A percentile compares a stretch with the other conserved stretches of the same genome.
Conservation (phyloP, 2,888 invertebrate species). For the Acheta domesticus region DNA sequence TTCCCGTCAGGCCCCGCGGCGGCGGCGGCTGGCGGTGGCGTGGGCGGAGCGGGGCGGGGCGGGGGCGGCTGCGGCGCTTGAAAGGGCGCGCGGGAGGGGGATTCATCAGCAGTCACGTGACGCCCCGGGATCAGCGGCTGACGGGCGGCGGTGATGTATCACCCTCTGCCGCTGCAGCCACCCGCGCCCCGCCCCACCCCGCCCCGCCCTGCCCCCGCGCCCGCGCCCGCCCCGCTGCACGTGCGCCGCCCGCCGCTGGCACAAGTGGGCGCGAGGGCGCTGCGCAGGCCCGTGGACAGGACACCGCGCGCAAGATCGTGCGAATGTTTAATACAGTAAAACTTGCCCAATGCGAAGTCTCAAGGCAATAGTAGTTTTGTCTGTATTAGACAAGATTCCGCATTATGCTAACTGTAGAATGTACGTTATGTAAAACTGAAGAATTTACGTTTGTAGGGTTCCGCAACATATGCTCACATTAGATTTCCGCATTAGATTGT, state of each 20-base stretch:
- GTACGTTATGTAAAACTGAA: too few relatives aligned
- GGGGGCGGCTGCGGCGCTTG: neutral
- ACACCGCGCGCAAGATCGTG: too few relatives aligned
- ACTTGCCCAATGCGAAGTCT: too few relatives aligned
- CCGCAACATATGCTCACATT: too few relatives aligned
- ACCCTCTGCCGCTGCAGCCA: neutral
- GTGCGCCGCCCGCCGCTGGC: neutral
- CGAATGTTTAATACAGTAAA: too few relatives aligned
- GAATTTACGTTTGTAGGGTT: too few relatives aligned
- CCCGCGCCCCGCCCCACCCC: neutral
- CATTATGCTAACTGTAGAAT: too few relatives aligned
- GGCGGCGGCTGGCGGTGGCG: neutral
- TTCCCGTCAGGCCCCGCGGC: neutral
- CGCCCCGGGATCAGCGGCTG: conserved; percentile 18
- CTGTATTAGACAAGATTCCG: too few relatives aligned
- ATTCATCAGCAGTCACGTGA: conserved; percentile 18
- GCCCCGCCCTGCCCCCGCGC: neutral
- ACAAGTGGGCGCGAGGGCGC: too few relatives aligned
- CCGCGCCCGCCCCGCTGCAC: neutral
- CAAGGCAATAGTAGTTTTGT: too few relatives aligned
- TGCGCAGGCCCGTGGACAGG: too few relatives aligned
- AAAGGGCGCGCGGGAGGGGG: neutral
- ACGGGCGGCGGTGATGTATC: conserved; percentile 12
- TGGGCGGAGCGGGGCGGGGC: neutral
- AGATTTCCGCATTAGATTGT: too few relatives aligned